Evolutionary conservation across 2,888 invertebrate genomes (phyloP).

Genomic region (Exocentrus adspersus): DNA sequence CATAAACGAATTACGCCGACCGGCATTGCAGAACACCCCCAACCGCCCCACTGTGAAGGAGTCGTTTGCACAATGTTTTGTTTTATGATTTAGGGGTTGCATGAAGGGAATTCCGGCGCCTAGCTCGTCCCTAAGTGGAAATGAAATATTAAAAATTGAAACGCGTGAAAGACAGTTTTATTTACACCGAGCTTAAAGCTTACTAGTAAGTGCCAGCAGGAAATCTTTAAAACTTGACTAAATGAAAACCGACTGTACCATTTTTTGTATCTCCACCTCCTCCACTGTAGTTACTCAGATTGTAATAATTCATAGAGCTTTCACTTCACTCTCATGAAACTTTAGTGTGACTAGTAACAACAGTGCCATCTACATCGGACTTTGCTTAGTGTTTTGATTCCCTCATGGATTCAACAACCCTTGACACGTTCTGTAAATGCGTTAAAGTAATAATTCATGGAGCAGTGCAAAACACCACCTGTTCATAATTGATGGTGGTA

Average conservation of each 20-base stretch:
- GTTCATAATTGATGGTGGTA: too few species aligned
- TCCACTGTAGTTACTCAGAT: slow-evolving; percentile 29
- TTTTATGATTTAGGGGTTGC: background rate
- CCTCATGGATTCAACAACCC: slow-evolving; percentile 9
- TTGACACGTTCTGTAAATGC: slow-evolving; percentile 8
- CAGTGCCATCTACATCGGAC: slow-evolving; percentile 20
- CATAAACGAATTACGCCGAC: slow-evolving; percentile 44
- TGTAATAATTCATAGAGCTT: slow-evolving; percentile 47
- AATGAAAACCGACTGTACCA: too few species aligned
- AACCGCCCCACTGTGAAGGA: background rate
- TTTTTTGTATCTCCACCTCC: background rate
- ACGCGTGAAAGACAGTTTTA: too few species aligned
- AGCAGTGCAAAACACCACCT: background rate
- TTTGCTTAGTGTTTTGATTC: slow-evolving; percentile 21
- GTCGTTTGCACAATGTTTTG: slow-evolving; percentile 9
- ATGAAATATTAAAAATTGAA: too few species aligned
- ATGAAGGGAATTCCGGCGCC: too few species aligned
- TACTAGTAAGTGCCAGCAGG: too few species aligned
- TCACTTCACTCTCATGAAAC: slow-evolving; percentile 42
- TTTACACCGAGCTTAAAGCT: too few species aligned
- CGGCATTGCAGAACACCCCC: slow-evolving; percentile 28
- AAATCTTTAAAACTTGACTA: too few species aligned
- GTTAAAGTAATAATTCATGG: background rate
- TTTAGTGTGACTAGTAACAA: slow-evolving; percentile 31
- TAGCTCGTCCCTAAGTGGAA: too few species aligned